Percentiles rank a stretch among this genome's conserved stretches.
Evolutionary conservation across 2,888 invertebrate species (phyloP).

Genomic region (Drosophila affinis): DNA sequence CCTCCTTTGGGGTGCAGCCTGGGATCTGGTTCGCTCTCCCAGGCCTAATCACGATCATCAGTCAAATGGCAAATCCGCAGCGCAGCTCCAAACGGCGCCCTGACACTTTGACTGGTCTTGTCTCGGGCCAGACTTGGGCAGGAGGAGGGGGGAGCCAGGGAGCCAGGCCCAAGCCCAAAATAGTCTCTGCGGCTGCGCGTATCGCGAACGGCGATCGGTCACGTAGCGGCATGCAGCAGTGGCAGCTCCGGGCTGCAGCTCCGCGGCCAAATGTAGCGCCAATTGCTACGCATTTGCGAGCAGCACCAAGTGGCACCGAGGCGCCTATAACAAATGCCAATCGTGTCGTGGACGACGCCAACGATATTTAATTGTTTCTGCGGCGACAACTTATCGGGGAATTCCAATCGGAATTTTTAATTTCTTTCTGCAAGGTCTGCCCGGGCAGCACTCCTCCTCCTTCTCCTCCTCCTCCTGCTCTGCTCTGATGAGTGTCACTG

Average conservation of each 20-base stretch:
- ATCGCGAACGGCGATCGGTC: slow-evolving; percentile 73
- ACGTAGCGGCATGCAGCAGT: slow-evolving; percentile 57
- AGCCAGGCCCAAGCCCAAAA: slow-evolving; percentile 30
- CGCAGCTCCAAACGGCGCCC: slow-evolving; percentile 61
- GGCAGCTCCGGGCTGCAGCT: slow-evolving; percentile 55
- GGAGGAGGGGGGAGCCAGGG: too few species aligned
- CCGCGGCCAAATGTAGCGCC: slow-evolving; percentile 80
- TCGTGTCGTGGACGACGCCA: slow-evolving; percentile 78
- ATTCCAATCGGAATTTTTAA: slow-evolving; percentile 82
- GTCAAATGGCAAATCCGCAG: slow-evolving; percentile 78
- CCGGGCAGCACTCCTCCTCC: slow-evolving; percentile 4
- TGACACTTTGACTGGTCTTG: slow-evolving; percentile 73
- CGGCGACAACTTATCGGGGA: slow-evolving; percentile 78
- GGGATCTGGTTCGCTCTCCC: slow-evolving; percentile 7
- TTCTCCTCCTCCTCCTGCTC: slow-evolving; percentile 36
- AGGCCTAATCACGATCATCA: slow-evolving; percentile 82
- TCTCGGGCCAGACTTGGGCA: slow-evolving; percentile 10
- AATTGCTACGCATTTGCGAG: slow-evolving; percentile 78
- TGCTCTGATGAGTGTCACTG: slow-evolving; percentile 80
- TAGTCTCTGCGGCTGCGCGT: slow-evolving; percentile 36
- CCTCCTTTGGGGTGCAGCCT: slow-evolving; percentile 15
- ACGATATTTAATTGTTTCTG: slow-evolving; percentile 83
- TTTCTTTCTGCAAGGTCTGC: slow-evolving; percentile 74
- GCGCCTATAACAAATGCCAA: slow-evolving; percentile 81
- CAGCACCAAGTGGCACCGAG: slow-evolving; percentile 47